Evolutionary conservation across 2,797 vertebrate species (phyloP), one percentile per base, ranked within the genome.

Genomic region (Orestias chungarensis): DNA sequence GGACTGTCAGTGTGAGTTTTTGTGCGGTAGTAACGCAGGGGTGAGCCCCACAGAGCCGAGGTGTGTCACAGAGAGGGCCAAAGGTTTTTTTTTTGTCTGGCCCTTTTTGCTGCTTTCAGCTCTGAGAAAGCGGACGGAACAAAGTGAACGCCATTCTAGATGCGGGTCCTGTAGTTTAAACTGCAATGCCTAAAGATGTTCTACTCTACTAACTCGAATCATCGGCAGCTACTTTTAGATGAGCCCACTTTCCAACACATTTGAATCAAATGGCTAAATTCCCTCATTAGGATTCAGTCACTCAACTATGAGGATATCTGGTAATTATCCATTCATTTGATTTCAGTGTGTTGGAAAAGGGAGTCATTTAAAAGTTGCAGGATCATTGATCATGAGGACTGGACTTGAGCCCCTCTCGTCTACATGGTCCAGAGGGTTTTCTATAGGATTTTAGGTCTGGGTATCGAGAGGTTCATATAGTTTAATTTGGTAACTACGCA

Each of bases 51-150:
- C 66, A 69, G 75, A 66, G 57, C 83, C 66, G 86, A 84, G 71
- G 78, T 86, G 77, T 83, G 81, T 88, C 77, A 83, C 70, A 79
- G 76, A 80, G 69, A 70, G 72, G 80, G 77, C 70, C 79, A 52
- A 55, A 77, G 66, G 82, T 79, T 69, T 12, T 14, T n/a, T 79
- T 82, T 68, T 76, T 82, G 81, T 68, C 57, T 61, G 67, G 57
- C 9, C 33, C n/a, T n/a, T 50, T 25, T 25, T n/a, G 49, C n/a
- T 25, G 23, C 23, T 50, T 25, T 50, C 49, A n/a, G 10, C 25
- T 50, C 33, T n/a, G 33, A 23, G 33, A 61, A 61, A 61, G 9
- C 9, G 38, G 33, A 35, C 33, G 12, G 18, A 23, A 9, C 55
- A 9, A 59, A 23, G 9, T 59, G 20, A 35, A 38, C 8, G 1